Conservation (phyloP, 2,797 vertebrate species). For the Coendou prehensilis region DNA sequence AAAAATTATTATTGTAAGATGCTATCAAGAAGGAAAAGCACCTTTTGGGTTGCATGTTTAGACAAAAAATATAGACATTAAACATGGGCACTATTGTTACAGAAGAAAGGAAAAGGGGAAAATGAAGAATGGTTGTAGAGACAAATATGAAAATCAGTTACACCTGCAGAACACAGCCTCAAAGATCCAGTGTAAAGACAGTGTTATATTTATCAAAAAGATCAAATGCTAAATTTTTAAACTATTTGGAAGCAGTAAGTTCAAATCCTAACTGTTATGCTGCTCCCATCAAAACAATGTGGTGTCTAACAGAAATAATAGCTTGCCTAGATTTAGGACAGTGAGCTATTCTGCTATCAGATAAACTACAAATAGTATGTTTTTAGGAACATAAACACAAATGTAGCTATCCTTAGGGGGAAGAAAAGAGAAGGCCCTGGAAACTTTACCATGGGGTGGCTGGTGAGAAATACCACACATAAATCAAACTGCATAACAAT, state of each 20-base stretch:
- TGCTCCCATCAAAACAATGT: slow-evolving; percentile 41
- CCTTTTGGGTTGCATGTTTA: slow-evolving; percentile 51
- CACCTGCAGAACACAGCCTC: slow-evolving; percentile 12
- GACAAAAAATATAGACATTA: slow-evolving; percentile 39
- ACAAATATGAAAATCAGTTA: slow-evolving; percentile 52
- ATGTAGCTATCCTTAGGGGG: neutral
- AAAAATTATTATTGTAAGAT: slow-evolving; percentile 71
- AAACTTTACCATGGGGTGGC: neutral
- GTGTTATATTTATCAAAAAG: slow-evolving; percentile 23
- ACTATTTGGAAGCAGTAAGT: slow-evolving; percentile 60
- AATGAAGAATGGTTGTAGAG: slow-evolving; percentile 20
- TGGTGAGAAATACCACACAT: neutral
- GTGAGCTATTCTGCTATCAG: slow-evolving; percentile 46
- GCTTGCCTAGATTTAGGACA: neutral
- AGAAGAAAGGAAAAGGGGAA: slow-evolving; percentile 19
- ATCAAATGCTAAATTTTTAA: slow-evolving; percentile 53
- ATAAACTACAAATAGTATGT: slow-evolving; percentile 20
- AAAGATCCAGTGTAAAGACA: slow-evolving; percentile 48
- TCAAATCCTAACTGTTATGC: slow-evolving; percentile 14
- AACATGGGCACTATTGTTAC: slow-evolving; percentile 4
- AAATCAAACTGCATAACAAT: neutral
- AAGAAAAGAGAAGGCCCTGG: neutral
- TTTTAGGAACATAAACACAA: slow-evolving; percentile 26
- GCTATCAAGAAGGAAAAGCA: slow-evolving; percentile 25
- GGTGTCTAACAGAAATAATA: slow-evolving; percentile 51